Evolutionary conservation across 1,140 invertebrate species (phyloP).

Genomic region (Heliconius nattereri): DNA sequence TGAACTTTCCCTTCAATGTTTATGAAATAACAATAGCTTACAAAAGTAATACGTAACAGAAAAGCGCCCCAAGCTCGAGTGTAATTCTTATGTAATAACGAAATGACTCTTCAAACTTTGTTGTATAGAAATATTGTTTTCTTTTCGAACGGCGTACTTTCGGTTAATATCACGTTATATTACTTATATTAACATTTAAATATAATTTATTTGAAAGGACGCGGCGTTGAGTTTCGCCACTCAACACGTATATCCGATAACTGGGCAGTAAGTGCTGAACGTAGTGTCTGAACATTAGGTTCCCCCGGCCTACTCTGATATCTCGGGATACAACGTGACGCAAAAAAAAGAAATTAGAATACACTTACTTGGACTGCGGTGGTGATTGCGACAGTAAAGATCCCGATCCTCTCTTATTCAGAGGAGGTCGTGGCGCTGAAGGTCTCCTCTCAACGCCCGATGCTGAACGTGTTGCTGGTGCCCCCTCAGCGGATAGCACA

Average conservation of each 20-base stretch:
- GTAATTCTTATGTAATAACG: neutral
- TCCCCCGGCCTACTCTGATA: too few species aligned
- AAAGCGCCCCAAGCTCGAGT: neutral
- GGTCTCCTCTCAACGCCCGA: constrained; percentile 88
- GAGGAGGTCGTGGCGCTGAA: constrained; percentile 86
- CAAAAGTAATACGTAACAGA: neutral
- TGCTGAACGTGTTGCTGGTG: constrained; percentile 87
- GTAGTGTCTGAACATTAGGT: too few species aligned
- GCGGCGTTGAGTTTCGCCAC: neutral
- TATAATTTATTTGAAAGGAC: too few species aligned
- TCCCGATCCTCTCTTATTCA: constrained; percentile 84
- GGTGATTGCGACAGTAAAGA: constrained; percentile 79
- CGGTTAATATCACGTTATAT: too few species aligned
- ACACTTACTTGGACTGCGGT: constrained; percentile 60
- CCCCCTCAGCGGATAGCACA: constrained; percentile 84
- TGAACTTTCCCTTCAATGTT: neutral
- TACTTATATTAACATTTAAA: too few species aligned
- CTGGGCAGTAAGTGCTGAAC: too few species aligned
- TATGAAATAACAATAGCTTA: neutral
- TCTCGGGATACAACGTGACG: too few species aligned
- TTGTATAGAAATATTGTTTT: neutral
- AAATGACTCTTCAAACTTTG: neutral
- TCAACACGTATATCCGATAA: neutral
- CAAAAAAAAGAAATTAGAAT: neutral
- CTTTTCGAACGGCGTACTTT: neutral